Base-by-base conservation (phyloP, 2,113 vertebrate genomes). In the Aplodontia rufa region DNA sequence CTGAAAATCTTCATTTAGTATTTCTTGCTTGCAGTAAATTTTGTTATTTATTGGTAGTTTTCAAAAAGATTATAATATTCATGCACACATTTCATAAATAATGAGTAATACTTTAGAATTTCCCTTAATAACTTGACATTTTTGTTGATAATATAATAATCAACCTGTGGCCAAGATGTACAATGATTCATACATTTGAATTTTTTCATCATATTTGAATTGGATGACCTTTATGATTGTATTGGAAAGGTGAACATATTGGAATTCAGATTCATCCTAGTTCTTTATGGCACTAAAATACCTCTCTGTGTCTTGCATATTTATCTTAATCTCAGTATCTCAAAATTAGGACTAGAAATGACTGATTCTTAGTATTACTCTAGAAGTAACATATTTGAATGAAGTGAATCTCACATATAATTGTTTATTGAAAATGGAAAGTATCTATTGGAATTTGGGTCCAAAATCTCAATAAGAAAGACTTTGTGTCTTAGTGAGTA, bases 131-230 rank as follows among this genome's bases (percentile, higher is more conserved):
- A 82, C 66, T 83, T 72, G 42, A 69, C 19, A 83, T 24, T 78
- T 93, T 62, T 79, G 45, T 88, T 81, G 82, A 20, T 26, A 76
- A 76, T 4, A 28, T 28, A 89, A 45, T 90, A 51, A 76, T 72
- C n/a, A 69, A 85, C 51, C n/a, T 79, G 7, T 93, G 35, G 83
- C 17, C 47, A 94, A 92, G 32, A 55, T 75, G 12, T 6, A 69
- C 28, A 69, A 51, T 66, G 69, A 95, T 91, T 91, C 30, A 71
- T 68, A 68, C 91, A 95, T 66, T 91, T 68, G 28, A 68, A 86
- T 60, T 81, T 42, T 88, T 58, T 4, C 84, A 17, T 26, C 87
- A 40, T 42, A 64, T 93, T 88, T 93, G 26, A 87, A 76, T 88
- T 88, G 66, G 40, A 30, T 72, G 51, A 8, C 5, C 26, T 95